Evolutionary conservation across 2,113 vertebrate genomes (phyloP).

Genomic region (Caloenas nicobarica): DNA sequence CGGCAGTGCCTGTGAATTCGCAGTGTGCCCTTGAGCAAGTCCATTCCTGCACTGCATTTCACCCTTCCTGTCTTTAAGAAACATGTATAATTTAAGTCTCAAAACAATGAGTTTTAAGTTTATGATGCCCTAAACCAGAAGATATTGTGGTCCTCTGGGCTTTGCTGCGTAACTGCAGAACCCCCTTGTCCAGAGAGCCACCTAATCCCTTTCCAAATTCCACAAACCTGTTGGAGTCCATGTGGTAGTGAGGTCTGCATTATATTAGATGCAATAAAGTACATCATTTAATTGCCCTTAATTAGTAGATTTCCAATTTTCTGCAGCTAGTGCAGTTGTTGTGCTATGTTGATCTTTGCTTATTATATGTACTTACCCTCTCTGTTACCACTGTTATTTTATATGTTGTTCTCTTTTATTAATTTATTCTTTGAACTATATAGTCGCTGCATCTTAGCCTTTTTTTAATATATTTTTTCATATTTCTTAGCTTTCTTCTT

Average conservation of each 20-base stretch:
- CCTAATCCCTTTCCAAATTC: neutral
- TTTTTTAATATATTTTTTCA: neutral
- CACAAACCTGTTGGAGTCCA: fast-evolving
- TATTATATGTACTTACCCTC: neutral
- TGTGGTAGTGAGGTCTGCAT: too few relatives aligned
- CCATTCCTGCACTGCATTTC: fast-evolving
- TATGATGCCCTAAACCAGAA: neutral
- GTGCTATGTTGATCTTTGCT: fast-evolving
- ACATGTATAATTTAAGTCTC: neutral
- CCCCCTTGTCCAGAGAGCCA: neutral
- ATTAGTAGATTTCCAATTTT: neutral
- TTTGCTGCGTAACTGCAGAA: neutral
- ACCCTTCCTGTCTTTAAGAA: neutral
- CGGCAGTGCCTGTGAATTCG: neutral
- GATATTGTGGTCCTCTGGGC: fast-evolving
- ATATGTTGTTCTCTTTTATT: neutral
- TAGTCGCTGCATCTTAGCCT: neutral
- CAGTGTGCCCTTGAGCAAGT: neutral
- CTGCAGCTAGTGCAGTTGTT: neutral
- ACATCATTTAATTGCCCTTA: neutral
- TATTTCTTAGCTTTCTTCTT: neutral
- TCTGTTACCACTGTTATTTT: neutral
- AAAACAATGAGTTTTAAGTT: neutral
- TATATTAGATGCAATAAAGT: neutral
- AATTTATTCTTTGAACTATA: neutral